Conservation (phyloP, 2,113 vertebrate species). For the Coryphaenoides rupestris region DNA sequence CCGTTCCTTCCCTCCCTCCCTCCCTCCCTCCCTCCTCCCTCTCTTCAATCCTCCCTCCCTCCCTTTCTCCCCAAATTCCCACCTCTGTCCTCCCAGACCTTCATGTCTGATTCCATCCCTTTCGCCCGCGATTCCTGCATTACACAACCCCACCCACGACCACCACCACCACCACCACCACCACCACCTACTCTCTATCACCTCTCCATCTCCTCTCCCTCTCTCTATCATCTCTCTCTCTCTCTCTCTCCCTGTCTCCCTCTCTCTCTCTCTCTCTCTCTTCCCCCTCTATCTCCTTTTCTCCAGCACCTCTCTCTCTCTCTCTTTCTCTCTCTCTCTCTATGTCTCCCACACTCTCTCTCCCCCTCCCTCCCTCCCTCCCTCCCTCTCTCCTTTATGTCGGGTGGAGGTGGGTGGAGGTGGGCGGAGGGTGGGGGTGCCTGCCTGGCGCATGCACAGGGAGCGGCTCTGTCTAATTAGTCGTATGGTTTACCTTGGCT, state of each 20-base stretch:
- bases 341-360: not conserved
- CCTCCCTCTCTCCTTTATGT: constrained; percentile 28
- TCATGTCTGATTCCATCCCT: not conserved
- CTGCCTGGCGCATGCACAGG: constrained; percentile 35
- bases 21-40: not conserved
- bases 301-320: not conserved
- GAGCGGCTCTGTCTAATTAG: constrained; percentile 70
- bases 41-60: not conserved
- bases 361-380: not conserved
- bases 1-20: not conserved
- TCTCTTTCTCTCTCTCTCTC: not conserved
- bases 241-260: constrained; percentile 5
- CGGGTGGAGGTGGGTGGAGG: constrained; percentile 37
- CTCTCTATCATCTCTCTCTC: constrained; percentile 19
- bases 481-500: constrained; percentile 73
- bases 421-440: no score
- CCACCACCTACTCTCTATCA: not conserved
- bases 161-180: not conserved
- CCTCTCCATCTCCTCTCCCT: not conserved
- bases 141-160: not conserved
- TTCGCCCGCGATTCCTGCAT: not conserved
- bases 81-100: not conserved
- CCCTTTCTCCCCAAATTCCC: not conserved
- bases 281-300: constrained; percentile 1
- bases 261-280: constrained; percentile 18